These are phyloP conservation scores for Todus mexicanus DNA, from an alignment of 2,797 vertebrate genomes.

Conservation along the genomic window DNA sequence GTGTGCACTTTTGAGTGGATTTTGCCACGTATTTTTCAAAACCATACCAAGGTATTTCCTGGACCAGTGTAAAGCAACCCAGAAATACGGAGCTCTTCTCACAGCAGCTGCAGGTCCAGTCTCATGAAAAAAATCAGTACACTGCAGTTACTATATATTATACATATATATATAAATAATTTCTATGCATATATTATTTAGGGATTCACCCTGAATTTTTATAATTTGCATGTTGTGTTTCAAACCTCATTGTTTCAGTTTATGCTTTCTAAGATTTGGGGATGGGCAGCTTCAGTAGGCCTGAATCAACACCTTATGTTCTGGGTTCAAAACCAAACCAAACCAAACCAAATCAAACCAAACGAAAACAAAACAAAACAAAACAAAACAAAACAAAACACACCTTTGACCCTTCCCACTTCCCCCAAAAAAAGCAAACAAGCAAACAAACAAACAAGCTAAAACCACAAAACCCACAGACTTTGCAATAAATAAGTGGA, in stretches of 20 bases:
- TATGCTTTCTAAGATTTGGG: not conserved
- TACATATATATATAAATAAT: not conserved
- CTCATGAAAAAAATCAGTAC: not conserved
- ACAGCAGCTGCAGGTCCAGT: not conserved
- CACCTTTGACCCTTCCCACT: too few relatives aligned
- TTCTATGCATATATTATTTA: not conserved
- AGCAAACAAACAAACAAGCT: too few relatives aligned
- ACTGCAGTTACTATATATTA: not conserved
- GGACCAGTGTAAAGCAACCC: fast-evolving
- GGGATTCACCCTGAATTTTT: not conserved
- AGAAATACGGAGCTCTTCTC: not conserved
- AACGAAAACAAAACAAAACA: too few relatives aligned
- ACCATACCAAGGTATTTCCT: not conserved
- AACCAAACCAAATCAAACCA: not conserved
- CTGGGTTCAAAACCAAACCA: not conserved
- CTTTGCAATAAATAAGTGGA: not conserved
- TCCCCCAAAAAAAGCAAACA: not conserved
- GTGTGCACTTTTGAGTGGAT: not conserved
- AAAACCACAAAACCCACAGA: not conserved
- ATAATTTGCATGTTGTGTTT: not conserved
- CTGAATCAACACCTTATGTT: not conserved
- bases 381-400: not conserved
- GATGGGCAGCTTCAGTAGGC: not conserved
- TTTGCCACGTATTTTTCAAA: not conserved
- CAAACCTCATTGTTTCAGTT: not conserved